Base-by-base conservation (phyloP, 2,797 vertebrate species). In the Sus cebifrons region DNA sequence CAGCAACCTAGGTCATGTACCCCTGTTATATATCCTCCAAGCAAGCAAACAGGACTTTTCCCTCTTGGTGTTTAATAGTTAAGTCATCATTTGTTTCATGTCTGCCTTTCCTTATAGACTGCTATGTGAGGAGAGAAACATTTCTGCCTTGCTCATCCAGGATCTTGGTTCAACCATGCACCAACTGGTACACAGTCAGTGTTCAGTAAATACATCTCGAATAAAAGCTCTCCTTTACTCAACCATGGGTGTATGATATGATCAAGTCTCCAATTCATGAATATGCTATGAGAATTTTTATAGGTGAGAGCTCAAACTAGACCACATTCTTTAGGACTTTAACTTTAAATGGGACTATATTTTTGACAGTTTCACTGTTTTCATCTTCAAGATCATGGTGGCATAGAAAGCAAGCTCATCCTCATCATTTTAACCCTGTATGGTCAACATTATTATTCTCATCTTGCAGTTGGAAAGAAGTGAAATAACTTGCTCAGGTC, bases 251-350 rank as follows among this genome's bases (percentile, higher is more conserved):
- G 25, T 7, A 6, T 49, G 36, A 36, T 91, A 83, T 67, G 64
- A 75, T 21, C n/a, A 52, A 91, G 58, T 21, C 40, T 96, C 40
- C 44, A 75, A 49, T 75, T 86, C 27, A 60, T 44, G 27, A 65
- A 70, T 82, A 36, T 75, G 40, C 40, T 44, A 71, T 29, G 70
- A 73, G n/a, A n/a, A 74, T 12, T 86, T 96, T 78, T 92, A 49
- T 52, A 95, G 70, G 25, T 54, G 25, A 79, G 79, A 65, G 13
- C 25, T 90, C 54, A 94, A 75, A 64, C 3, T 68, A 86, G 70
- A 68, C 14, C 32, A 27, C 36, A 29, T 29, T 68, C 40, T 75
- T 67, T 4, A 74, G 75, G 25, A 58, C 10, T 54, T 3, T 70
- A 74, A 49, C 70, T 88, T 90, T 67, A 29, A 44, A 73, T 81